Base-by-base conservation (phyloP, 2,888 invertebrate species). In the Sepioteuthis lessoniana region DNA sequence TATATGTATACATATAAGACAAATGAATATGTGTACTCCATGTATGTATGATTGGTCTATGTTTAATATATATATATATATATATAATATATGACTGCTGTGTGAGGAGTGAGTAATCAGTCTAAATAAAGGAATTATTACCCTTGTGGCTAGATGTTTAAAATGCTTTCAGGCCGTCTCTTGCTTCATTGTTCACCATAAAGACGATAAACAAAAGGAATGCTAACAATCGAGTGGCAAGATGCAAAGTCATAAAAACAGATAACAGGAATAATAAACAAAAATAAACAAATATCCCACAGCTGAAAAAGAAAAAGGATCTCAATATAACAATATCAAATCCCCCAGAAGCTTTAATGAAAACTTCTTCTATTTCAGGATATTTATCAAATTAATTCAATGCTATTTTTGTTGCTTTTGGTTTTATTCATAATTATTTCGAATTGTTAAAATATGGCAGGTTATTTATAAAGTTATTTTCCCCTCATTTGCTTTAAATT, bases 401-500 rank as follows among this genome's bases (percentile, higher is more conserved):
- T n/a, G 31, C 76, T 76, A n/a, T 76, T 76, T 76, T 76, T 76
- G 13, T 76, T 31, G 55, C 8, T 76, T 76, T n/a, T n/a, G 1
- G 76, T n/a, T 76, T 76, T 76, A 76, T n/a, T 5, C n/a, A 7
- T 76, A 76, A 76, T 76, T n/a, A 76, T 76, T 76, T n/a, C 8
- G 76, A 76, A 76, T 76, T 76, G 76, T 76, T 76, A 76, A 76
- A 76, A 31, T 76, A 8, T 31, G 31, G 19, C 76, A 76, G 76
- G 76, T 31, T 76, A 76, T 76, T 76, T 76, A 76, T 76, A 76
- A 76, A 76, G n/a, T 76, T 76, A 76, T 76, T 76, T 76, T 76
- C 7, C 13, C 31, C 76, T n/a, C 8, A n/a, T 76, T 76, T 16
- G 42, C n/a, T 31, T 76, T n/a, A 13, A n/a, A n/a, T 76, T 0